phyloP scores from a whole-genome alignment of 2,888 invertebrate genomes.

The Opisthograptis luteolata region DNA sequence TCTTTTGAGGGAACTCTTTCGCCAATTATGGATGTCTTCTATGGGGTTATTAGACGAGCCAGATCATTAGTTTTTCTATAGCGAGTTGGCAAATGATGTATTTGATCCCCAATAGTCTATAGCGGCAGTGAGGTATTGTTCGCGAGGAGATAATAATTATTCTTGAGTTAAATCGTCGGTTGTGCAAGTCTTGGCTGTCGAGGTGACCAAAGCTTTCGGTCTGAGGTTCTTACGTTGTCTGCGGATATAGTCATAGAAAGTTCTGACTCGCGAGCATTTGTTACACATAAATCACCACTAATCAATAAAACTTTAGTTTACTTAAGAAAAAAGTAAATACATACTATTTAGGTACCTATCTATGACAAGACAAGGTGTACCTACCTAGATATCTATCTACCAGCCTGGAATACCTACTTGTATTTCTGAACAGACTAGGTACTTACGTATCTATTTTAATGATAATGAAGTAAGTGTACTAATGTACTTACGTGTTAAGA shows the following conservation, averaged over 20 bases:
- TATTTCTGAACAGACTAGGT: too few species aligned
- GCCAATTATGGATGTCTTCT: conserved; percentile 12
- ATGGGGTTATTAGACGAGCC: conserved; percentile 17
- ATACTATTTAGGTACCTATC: too few species aligned
- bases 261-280: conserved; percentile 18
- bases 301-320: too few species aligned
- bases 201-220: background rate
- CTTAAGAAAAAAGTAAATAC: too few species aligned
- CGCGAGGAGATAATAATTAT: conserved; percentile 39
- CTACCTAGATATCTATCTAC: too few species aligned
- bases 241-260: conserved; percentile 33
- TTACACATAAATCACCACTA: conserved; percentile 20
- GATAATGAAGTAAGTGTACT: too few species aligned
- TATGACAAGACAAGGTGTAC: too few species aligned
- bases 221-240: conserved; percentile 8
- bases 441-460: too few species aligned
- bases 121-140: conserved; percentile 12
- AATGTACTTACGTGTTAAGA: background rate
- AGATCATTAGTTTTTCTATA: conserved; percentile 47
- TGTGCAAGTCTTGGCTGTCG: background rate
- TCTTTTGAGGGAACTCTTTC: conserved; percentile 6
- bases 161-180: conserved; percentile 19
- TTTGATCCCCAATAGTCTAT: conserved; percentile 35
- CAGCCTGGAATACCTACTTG: too few species aligned
- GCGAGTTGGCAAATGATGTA: conserved; percentile 40